Evolutionary conservation across 2,888 invertebrate species (phyloP).

Genomic region (Nycteola revayana): DNA sequence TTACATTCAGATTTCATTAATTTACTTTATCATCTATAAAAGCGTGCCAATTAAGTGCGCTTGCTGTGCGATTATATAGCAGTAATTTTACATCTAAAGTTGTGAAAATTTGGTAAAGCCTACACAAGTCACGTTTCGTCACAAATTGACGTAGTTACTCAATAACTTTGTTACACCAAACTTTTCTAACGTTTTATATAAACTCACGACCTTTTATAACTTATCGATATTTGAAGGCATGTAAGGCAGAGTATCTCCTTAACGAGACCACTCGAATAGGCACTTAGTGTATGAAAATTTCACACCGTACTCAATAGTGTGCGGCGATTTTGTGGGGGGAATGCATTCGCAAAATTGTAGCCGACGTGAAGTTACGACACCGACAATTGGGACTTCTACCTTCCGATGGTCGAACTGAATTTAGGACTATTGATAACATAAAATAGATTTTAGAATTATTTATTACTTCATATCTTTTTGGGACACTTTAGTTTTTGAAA

Average conservation of each 20-base stretch:
- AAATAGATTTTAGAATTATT: no score
- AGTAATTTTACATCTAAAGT: no score
- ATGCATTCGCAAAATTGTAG: slow-evolving; percentile 62
- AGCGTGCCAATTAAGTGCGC: no score
- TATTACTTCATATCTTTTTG: no score
- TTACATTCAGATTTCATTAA: no score
- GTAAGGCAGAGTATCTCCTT: slow-evolving; percentile 46
- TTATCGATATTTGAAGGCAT: slow-evolving; percentile 40
- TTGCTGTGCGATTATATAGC: no score
- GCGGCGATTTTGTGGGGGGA: slow-evolving; percentile 55
- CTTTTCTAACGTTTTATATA: slow-evolving; percentile 11
- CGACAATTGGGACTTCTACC: slow-evolving; percentile 30
- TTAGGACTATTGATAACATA: neutral
- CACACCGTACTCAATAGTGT: slow-evolving; percentile 56
- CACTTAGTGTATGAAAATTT: slow-evolving; percentile 71
- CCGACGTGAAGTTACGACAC: slow-evolving; percentile 34
- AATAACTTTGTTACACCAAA: slow-evolving; percentile 6
- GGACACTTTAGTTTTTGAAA: no score
- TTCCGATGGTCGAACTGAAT: slow-evolving; percentile 11
- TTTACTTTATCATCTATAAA: no score
- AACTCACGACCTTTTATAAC: slow-evolving; percentile 31
- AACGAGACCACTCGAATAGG: slow-evolving; percentile 51
- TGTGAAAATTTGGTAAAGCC: no score
- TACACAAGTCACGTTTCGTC: no score
- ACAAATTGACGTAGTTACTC: slow-evolving; percentile 4